A percentile compares a stretch with the other conserved stretches of the same genome.
Evolutionary conservation across 2,888 invertebrate genomes (phyloP).

Genomic region (Drosophila demipolita): DNA sequence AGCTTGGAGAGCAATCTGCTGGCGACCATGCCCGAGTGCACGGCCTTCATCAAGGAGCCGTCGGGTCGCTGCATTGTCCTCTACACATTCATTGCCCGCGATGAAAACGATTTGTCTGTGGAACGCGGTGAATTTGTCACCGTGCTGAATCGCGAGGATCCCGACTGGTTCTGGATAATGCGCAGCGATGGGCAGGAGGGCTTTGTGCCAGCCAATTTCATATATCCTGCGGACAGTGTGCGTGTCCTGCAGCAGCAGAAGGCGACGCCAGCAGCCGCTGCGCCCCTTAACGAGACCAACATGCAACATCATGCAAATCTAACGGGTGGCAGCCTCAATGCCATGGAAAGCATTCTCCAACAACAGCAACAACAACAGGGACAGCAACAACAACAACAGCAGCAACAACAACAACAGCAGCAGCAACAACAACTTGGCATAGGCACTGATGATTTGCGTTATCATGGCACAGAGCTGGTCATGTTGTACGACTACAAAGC

Average conservation of each 20-base stretch:
- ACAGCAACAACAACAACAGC: constrained; percentile 58
- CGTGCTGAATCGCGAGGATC: constrained; percentile 96
- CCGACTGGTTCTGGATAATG: constrained; percentile 98
- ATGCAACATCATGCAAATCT: constrained; percentile 61
- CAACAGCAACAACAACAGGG: constrained; percentile 53
- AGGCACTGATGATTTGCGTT: constrained; percentile 88
- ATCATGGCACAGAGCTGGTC: constrained; percentile 95
- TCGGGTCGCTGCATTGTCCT: constrained; percentile 96
- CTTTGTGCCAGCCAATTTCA: constrained; percentile 97
- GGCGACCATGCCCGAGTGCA: constrained; percentile 87
- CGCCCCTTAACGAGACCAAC: constrained; percentile 58
- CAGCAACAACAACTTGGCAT: constrained; percentile 80
- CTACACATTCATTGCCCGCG: constrained; percentile 96
- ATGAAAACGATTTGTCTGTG: constrained; percentile 97
- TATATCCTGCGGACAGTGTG: constrained; percentile 95
- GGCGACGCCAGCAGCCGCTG: constrained; percentile 40
- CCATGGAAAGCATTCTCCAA: constrained; percentile 61
- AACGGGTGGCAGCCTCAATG: constrained; percentile 45
- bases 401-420: constrained; percentile 61
- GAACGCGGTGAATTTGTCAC: constrained; percentile 98
- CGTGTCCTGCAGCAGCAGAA: constrained; percentile 67
- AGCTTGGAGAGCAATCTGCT: constrained; percentile 82
- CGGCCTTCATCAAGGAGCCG: constrained; percentile 92
- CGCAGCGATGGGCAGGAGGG: constrained; percentile 97
- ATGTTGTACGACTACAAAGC: constrained; percentile 98